Conservation (phyloP, 2,113 vertebrate species). For the Cariama cristata region DNA sequence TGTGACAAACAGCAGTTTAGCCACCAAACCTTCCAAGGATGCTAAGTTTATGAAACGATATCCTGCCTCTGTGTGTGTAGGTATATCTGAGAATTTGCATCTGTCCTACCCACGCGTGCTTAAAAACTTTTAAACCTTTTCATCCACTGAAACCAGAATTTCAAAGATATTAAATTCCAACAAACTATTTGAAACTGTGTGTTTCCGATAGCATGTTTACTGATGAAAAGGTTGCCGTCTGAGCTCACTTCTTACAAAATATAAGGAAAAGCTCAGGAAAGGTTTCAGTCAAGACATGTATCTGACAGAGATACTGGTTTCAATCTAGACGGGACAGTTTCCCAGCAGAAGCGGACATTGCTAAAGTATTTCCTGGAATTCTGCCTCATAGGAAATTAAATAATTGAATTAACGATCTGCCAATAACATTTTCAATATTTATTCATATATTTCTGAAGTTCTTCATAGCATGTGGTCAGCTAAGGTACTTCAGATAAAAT, state of each 20-base stretch:
- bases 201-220: not conserved
- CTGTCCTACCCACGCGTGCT: rapidly evolving
- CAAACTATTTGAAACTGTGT: not conserved
- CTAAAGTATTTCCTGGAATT: not conserved
- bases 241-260: not conserved
- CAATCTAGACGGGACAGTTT: not conserved
- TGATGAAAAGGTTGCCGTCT: not conserved
- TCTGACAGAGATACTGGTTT: not conserved
- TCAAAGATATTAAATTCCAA: not conserved
- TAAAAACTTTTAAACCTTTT: not conserved
- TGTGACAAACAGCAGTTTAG: not conserved
- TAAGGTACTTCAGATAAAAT: not conserved
- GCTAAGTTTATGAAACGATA: not conserved
- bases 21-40: not conserved
- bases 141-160: not conserved
- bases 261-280: not conserved
- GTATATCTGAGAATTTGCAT: not conserved
- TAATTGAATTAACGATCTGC: not conserved
- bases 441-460: not conserved
- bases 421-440: not conserved
- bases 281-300: not conserved
- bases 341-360: not conserved
- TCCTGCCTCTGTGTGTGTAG: not conserved
- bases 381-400: not conserved
- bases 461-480: not conserved